A percentile compares a stretch with the other conserved stretches of the same genome.
These are phyloP conservation scores for Diorhabda sublineata DNA, from an alignment of 1,140 invertebrate species.

Conservation along the genomic window DNA sequence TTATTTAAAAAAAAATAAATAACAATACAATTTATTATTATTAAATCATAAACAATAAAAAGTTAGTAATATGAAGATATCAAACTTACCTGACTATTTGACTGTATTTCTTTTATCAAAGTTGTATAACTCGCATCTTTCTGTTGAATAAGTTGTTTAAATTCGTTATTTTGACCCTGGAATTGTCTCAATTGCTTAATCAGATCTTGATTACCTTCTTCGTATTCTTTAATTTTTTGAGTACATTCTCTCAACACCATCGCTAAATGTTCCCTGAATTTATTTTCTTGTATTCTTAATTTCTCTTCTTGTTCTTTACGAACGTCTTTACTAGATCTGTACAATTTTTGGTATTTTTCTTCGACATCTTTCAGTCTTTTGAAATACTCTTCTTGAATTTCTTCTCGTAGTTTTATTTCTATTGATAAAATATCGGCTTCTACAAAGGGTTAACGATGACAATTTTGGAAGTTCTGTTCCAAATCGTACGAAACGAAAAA, in stretches of 20 bases:
- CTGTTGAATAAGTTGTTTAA: constrained; percentile 8
- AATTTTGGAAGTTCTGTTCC: too few relatives aligned
- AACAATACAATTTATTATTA: constrained; percentile 1
- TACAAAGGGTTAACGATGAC: neutral
- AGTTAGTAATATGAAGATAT: neutral
- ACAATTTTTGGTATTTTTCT: constrained; percentile 25
- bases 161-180: constrained; percentile 18
- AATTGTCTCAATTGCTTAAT: constrained; percentile 14
- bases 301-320: constrained; percentile 23
- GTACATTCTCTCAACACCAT: constrained; percentile 26
- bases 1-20: neutral
- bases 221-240: constrained; percentile 19
- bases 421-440: constrained; percentile 20
- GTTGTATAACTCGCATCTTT: constrained; percentile 22
- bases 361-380: constrained; percentile 27
- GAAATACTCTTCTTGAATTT: constrained; percentile 30
- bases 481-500: too few relatives aligned
- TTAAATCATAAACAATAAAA: neutral
- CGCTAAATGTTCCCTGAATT: constrained; percentile 26
- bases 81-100: constrained; percentile 21
- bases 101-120: constrained; percentile 21
- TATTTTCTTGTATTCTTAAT: constrained; percentile 27
- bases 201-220: constrained; percentile 23
- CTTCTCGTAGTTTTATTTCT: constrained; percentile 29
- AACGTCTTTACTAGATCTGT: constrained; percentile 23